These are phyloP conservation scores for Hypocryptadius cinnamomeus DNA, from an alignment of 2,113 vertebrate species.

Conservation along the genomic window DNA sequence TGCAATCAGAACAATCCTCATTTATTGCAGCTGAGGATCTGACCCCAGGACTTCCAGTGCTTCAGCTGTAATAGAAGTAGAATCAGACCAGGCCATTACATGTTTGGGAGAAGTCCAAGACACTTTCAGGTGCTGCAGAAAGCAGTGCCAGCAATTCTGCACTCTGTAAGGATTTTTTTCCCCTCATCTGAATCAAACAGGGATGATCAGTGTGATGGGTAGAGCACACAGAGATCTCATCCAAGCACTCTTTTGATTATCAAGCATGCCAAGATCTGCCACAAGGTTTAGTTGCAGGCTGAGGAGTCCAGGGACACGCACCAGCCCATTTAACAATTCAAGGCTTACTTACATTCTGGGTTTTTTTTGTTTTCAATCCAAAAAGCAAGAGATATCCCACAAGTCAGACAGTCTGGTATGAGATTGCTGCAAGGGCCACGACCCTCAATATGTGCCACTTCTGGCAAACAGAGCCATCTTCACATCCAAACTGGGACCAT, in stretches of 20 bases:
- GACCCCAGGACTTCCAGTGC: not conserved
- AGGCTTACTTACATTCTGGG: not conserved
- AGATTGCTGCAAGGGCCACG: not conserved
- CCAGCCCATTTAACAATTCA: not conserved
- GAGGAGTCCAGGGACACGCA: not conserved
- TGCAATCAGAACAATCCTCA: not conserved
- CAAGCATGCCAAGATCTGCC: not conserved
- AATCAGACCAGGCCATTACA: not conserved
- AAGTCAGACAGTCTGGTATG: not conserved
- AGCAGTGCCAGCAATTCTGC: not conserved
- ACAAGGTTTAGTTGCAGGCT: not conserved
- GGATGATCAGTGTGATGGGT: not conserved
- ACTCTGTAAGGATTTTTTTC: not conserved
- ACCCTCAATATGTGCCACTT: not conserved
- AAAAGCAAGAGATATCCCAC: accelerated
- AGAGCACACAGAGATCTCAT: not conserved
- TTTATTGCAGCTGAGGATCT: not conserved
- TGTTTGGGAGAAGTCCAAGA: not conserved
- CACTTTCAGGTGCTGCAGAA: not conserved
- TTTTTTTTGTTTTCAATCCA: not conserved
- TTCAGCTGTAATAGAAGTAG: not conserved
- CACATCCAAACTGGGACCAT: not conserved
- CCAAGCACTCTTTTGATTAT: not conserved
- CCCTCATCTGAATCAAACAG: not conserved
- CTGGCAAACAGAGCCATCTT: not conserved